phyloP scores from a whole-genome alignment of 2,797 vertebrate species.

The Sylvilagus floridanus region DNA sequence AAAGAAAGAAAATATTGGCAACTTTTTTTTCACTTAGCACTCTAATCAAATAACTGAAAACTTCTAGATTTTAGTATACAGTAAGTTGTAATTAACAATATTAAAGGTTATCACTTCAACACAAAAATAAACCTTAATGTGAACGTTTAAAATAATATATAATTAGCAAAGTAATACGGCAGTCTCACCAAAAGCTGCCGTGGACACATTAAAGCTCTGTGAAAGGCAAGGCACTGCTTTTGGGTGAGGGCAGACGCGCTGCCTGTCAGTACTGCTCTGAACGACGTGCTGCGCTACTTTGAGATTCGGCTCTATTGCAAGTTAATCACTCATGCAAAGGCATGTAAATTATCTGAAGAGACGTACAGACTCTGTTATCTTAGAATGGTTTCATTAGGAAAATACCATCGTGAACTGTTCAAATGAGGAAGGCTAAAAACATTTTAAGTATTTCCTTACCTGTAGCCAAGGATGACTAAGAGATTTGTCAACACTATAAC shows the following conservation, averaged over 20 bases:
- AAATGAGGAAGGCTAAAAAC: not conserved
- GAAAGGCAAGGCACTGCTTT: not conserved
- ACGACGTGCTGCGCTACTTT: not conserved
- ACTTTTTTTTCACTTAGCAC: not conserved
- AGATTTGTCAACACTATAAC: slow-evolving; percentile 98
- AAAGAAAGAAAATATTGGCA: slow-evolving; percentile 31
- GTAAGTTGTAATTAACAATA: not conserved
- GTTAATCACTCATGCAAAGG: not conserved
- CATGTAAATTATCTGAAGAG: not conserved
- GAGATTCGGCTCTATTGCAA: not conserved
- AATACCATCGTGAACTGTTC: not conserved
- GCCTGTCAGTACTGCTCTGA: not conserved
- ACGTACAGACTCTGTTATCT: not conserved
- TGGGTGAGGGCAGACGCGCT: not conserved
- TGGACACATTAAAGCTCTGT: not conserved
- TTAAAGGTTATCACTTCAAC: slow-evolving; percentile 11
- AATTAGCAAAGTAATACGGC: slow-evolving; percentile 24
- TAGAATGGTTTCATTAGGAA: not conserved
- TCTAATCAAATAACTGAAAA: not conserved
- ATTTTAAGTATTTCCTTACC: slow-evolving; percentile 86
- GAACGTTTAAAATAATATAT: slow-evolving; percentile 56
- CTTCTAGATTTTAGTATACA: not conserved
- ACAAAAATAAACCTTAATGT: slow-evolving; percentile 46
- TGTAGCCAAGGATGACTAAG: slow-evolving; percentile 99
- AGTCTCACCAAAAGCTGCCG: slow-evolving; percentile 27